Base-by-base conservation (phyloP, 2,113 vertebrate species). In the Pelodiscus sinensis region DNA sequence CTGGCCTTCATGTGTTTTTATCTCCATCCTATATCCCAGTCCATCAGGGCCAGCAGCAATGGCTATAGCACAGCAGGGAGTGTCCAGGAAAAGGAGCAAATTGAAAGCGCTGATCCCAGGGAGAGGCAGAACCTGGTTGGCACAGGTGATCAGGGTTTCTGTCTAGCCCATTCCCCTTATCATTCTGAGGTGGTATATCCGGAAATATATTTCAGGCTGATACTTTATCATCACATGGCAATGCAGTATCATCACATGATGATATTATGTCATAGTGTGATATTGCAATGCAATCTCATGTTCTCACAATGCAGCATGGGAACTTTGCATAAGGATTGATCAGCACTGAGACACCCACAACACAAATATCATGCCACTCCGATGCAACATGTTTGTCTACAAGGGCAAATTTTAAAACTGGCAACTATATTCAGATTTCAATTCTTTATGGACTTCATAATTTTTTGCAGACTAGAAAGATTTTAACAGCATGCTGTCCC, bases 381-480 rank as follows among this genome's bases (percentile, higher is more conserved):
- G 78, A 71, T 83, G 82, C 65, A 80, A 35, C 29, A 90, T 80
- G 56, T 9, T 62, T 27, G 80, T 18, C 18, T 79, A 10, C 58
- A 10, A 92, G 35, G 77, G 29, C 29, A 88, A 80, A 56, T 14
- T 68, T 68, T 68, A 91, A 92, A 75, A 44, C 19, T 58, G 8
- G 31, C n/a, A 71, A 21, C 31, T 9, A 35, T 71, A 35, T 5
- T 55, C 24, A 75, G 21, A 18, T 58, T 8, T 82, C 51, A 80
- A 71, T 73, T 88, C 68, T 79, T 54, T 29, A 16, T 73, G 71
- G 71, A 65, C 24, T 81, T 88, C 4, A 52, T 54, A 31, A 38
- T 81, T 84, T 91, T 71, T 68, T 84, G 44, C 35, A 77, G 68
- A 10, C 15, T 78, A 68, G 57, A 71, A 81, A 90, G 73, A 90